Percentiles rank a stretch among this genome's conserved stretches.
Evolutionary conservation across 2,888 invertebrate genomes (phyloP).

Genomic region (Therioaphis trifolii): DNA sequence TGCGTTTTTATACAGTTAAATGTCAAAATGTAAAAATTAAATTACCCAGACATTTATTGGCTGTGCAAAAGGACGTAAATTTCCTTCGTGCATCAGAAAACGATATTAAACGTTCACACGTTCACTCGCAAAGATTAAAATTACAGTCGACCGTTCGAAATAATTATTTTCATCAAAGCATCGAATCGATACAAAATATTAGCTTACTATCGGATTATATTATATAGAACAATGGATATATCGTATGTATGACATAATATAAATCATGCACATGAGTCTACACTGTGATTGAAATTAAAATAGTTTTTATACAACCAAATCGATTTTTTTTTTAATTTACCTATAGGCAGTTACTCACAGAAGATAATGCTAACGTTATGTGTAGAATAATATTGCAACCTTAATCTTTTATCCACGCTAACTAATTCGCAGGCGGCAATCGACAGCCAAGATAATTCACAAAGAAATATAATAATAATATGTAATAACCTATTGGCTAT

Average conservation of each 20-base stretch:
- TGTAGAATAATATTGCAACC: background rate
- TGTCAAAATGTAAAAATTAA: background rate
- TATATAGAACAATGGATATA: too few relatives aligned
- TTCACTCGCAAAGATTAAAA: too few relatives aligned
- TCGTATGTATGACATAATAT: too few relatives aligned
- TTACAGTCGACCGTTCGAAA: too few relatives aligned
- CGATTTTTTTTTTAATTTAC: conserved; percentile 17
- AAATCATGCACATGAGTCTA: background rate
- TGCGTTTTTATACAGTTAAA: background rate
- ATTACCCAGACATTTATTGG: background rate
- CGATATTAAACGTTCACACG: background rate
- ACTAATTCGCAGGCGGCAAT: conserved; percentile 18
- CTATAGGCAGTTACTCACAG: background rate
- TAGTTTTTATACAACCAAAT: background rate
- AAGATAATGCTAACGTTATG: conserved; percentile 1
- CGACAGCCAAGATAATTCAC: background rate
- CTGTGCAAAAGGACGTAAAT: too few relatives aligned
- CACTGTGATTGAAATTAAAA: background rate
- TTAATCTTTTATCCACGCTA: background rate
- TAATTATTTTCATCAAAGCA: too few relatives aligned
- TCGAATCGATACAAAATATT: too few relatives aligned
- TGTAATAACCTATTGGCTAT: background rate
- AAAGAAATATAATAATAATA: conserved; percentile 14
- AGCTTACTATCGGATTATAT: too few relatives aligned
- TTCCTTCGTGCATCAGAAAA: background rate